Conservation (phyloP, 2,113 vertebrate species). For the Osmerus eperlanus region DNA sequence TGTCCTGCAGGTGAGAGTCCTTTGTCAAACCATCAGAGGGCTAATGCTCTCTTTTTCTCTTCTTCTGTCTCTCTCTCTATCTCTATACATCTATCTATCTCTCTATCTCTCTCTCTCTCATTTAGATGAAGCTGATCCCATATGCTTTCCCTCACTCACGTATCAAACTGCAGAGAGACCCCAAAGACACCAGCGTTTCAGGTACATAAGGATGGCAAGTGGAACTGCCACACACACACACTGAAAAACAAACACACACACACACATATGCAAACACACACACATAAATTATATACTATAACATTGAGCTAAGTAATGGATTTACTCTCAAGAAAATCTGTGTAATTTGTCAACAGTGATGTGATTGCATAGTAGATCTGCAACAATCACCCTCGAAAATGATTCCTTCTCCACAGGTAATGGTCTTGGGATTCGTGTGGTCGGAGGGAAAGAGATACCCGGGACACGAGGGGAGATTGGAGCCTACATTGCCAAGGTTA, state of each 20-base stretch:
- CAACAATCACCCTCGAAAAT: too few species aligned
- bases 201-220: conserved; percentile 65
- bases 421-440: conserved; percentile 90
- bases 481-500: conserved; percentile 92
- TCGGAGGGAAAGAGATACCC: conserved; percentile 96
- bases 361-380: conserved; percentile 5
- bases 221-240: background rate
- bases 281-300: background rate
- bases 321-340: background rate
- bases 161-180: conserved; percentile 86
- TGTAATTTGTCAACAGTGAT: conserved; percentile 9
- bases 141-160: conserved; percentile 88
- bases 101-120: conserved; percentile 35
- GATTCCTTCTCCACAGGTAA: conserved; percentile 74
- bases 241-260: background rate
- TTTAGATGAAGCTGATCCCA: conserved; percentile 84
- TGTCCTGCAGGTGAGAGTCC: too few species aligned
- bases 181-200: conserved; percentile 92
- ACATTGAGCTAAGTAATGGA: background rate
- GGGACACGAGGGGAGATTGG: conserved; percentile 87
- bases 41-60: too few species aligned
- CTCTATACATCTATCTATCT: conserved; percentile 12
- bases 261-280: background rate
- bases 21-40: too few species aligned
- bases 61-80: background rate